A percentile compares a stretch with the other conserved stretches of the same genome.
phyloP scores from a whole-genome alignment of 2,888 invertebrate genomes.

The Tachystola acroxantha region DNA sequence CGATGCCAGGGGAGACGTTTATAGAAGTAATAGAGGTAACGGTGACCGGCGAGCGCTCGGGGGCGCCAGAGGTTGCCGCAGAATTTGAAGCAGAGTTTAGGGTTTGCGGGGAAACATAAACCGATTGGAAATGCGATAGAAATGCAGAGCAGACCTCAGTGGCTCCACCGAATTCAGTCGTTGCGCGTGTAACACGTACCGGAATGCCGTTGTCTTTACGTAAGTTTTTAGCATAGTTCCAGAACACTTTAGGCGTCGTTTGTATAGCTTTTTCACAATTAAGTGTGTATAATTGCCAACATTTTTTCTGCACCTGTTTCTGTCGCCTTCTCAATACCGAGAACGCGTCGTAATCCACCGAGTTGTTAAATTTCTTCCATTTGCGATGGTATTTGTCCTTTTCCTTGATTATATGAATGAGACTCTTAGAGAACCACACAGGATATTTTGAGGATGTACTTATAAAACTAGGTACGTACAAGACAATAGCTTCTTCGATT shows the following conservation, averaged over 20 bases:
- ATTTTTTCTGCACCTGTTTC: not conserved
- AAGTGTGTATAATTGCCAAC: too few species aligned
- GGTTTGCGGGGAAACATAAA: too few species aligned
- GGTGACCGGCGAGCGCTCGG: not conserved
- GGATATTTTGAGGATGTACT: too few species aligned
- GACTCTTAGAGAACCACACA: too few species aligned
- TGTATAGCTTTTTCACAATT: not conserved
- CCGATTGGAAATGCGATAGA: not conserved
- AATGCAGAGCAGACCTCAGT: not conserved
- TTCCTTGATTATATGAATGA: too few species aligned
- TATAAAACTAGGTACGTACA: too few species aligned
- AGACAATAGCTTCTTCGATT: too few species aligned
- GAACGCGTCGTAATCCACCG: too few species aligned
- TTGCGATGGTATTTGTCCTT: too few species aligned
- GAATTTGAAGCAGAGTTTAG: too few species aligned
- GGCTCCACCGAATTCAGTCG: not conserved
- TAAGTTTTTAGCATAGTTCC: not conserved
- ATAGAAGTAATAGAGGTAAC: not conserved
- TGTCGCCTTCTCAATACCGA: too few species aligned
- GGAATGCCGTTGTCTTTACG: not conserved
- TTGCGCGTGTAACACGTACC: not conserved
- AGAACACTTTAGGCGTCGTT: not conserved
- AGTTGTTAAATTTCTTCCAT: too few species aligned
- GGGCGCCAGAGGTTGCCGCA: not conserved
- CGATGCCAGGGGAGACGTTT: not conserved